Conservation (phyloP, 2,888 invertebrate genomes). For the Harpalus rufipes region DNA sequence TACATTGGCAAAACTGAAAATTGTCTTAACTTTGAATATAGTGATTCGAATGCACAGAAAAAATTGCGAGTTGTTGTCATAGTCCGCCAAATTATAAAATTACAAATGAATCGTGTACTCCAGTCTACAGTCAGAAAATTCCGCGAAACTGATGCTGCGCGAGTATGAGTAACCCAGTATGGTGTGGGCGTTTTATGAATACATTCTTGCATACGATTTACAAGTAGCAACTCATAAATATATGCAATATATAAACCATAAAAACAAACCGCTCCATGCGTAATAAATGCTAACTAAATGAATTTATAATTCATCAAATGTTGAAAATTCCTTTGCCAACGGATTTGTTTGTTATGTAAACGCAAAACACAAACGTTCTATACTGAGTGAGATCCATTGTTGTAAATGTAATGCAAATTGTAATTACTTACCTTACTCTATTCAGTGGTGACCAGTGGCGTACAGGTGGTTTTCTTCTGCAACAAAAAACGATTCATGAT, state of each 20-base stretch:
- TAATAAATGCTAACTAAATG: slow-evolving; percentile 54
- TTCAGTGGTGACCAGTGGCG: slow-evolving; percentile 5
- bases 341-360: slow-evolving; percentile 47
- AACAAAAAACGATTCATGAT: slow-evolving; percentile 17
- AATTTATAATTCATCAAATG: slow-evolving; percentile 45
- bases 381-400: slow-evolving; percentile 31
- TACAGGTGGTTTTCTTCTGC: background rate
- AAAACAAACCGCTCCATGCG: slow-evolving; percentile 16
- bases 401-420: slow-evolving; percentile 40
- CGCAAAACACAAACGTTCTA: background rate
- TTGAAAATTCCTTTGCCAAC: slow-evolving; percentile 38
- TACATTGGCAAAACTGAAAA: too few species aligned
- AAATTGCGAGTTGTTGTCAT: too few species aligned
- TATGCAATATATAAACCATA: slow-evolving; percentile 37
- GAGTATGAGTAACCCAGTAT: background rate
- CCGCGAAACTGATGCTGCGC: background rate
- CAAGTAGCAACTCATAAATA: slow-evolving; percentile 20
- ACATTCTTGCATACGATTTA: slow-evolving; percentile 37
- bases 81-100: too few species aligned
- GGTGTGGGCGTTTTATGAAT: background rate
- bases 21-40: too few species aligned
- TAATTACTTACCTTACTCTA: slow-evolving; percentile 23
- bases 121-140: background rate
- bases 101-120: too few species aligned
- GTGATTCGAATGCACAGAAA: too few species aligned